Evolutionary conservation across 2,797 vertebrate species (phyloP).

Genomic region (Onychomys arenicola): DNA sequence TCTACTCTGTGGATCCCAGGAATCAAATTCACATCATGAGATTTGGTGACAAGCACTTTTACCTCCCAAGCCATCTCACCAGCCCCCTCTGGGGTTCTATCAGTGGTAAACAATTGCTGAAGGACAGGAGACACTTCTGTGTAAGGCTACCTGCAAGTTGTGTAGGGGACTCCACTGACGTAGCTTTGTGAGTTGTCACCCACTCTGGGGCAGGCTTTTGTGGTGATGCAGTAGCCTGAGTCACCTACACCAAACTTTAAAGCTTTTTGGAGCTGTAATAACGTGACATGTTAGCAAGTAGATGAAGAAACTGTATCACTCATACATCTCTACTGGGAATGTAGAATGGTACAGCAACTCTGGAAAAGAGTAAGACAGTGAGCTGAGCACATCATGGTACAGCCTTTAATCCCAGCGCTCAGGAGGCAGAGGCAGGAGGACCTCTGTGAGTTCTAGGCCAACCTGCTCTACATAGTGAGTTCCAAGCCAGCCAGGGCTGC

Average conservation of each 20-base stretch:
- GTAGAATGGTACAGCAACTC: neutral
- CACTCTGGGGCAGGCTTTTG: neutral
- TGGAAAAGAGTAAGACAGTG: neutral
- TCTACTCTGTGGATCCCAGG: neutral
- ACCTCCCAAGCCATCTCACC: neutral
- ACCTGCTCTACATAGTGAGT: neutral
- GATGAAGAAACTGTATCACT: neutral
- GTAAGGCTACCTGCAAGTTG: neutral
- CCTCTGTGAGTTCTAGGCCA: neutral
- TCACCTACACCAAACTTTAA: neutral
- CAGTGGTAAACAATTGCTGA: neutral
- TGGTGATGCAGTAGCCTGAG: neutral
- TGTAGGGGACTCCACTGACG: neutral
- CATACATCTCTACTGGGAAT: neutral
- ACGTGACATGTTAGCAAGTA: neutral
- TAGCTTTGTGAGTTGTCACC: neutral
- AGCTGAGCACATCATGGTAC: neutral
- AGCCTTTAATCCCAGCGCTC: neutral
- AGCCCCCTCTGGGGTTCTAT: neutral
- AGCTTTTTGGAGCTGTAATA: neutral
- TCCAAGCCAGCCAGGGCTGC: neutral
- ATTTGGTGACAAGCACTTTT: neutral
- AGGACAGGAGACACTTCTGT: neutral
- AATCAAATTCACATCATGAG: neutral
- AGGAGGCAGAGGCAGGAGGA: neutral